Base-by-base conservation (phyloP, 1,140 invertebrate genomes). In the Drosophila mauritiana region DNA sequence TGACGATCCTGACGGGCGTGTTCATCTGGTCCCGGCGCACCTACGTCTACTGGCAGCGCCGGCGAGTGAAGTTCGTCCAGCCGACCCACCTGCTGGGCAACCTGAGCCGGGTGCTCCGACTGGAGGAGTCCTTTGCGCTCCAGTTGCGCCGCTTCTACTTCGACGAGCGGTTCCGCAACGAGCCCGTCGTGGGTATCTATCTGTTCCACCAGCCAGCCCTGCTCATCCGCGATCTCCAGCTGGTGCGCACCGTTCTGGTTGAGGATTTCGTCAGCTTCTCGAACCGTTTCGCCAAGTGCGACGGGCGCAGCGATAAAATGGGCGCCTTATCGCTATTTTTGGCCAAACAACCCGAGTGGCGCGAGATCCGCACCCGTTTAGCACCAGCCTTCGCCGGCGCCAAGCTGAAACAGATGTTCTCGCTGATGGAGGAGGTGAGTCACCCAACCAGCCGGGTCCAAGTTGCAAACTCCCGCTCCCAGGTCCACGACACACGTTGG, bases 391-490 rank as follows among this genome's bases (percentile, higher is more conserved):
- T 95, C 46, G 93, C 94, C 0, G 93, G 93, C 6, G 92, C 92
- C 42, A 94, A 94, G 77, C 86, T 95, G 36, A 94, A 93, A 73
- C 92, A 92, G 57, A 94, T 95, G 93, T 94, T 94, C 84, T 93
- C 93, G 45, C 86, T 94, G 25, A 80, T 94, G 78, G 88, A 76
- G 57, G 93, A 94, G 85, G 67, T 92, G 77, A 73, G 84, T 78
- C 49, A 39, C 12, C n/a, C n/a, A 15, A 1, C n/a, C 27, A 17
- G 27, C 22, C 45, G 17, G 17, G 10, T 45, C 17, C 17, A 15
- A 42, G 31, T 10, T 31, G 8, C 43, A 13, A n/a, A 13, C 8
- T 13, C 20, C 22, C 13, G 22, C 8, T 13, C 20, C 22, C 13
- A 31, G 46, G 2, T 10, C 46, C 46, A 48, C 46, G 46, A 27